Conservation (phyloP, 2,113 vertebrate species). For the Fulica atra region DNA sequence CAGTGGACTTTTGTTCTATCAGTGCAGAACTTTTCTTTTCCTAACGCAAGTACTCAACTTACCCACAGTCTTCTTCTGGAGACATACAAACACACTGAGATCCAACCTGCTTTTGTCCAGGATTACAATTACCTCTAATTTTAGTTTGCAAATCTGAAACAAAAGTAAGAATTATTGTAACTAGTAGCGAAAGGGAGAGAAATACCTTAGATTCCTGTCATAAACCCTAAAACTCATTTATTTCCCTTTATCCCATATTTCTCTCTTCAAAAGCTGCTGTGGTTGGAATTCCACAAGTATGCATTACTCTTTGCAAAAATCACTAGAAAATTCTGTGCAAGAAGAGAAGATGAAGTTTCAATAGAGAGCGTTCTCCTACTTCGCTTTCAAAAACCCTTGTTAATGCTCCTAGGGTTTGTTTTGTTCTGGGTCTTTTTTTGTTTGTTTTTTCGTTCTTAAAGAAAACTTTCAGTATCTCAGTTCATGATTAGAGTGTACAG, state of each 20-base stretch:
- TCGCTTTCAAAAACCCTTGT: background rate
- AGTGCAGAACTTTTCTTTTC: background rate
- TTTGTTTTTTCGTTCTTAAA: background rate
- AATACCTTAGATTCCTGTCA: background rate
- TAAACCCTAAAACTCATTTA: background rate
- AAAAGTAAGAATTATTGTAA: background rate
- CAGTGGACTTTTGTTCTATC: background rate
- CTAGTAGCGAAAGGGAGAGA: background rate
- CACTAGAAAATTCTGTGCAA: background rate
- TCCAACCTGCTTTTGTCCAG: conserved; percentile 76
- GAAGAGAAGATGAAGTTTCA: background rate
- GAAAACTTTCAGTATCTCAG: background rate
- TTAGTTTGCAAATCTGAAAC: conserved; percentile 54
- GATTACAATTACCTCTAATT: conserved; percentile 75
- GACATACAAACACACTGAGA: conserved; percentile 84
- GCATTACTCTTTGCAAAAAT: background rate
- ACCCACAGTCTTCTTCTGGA: conserved; percentile 84
- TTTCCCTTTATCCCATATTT: background rate
- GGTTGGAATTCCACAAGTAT: background rate
- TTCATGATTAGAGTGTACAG: background rate
- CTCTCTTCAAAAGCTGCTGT: background rate
- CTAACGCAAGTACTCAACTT: conserved; percentile 15
- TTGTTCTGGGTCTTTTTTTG: background rate
- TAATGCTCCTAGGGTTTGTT: background rate
- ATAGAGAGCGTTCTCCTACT: background rate